Conservation (phyloP, 1,140 invertebrate species). For the Ceratina australensis region DNA sequence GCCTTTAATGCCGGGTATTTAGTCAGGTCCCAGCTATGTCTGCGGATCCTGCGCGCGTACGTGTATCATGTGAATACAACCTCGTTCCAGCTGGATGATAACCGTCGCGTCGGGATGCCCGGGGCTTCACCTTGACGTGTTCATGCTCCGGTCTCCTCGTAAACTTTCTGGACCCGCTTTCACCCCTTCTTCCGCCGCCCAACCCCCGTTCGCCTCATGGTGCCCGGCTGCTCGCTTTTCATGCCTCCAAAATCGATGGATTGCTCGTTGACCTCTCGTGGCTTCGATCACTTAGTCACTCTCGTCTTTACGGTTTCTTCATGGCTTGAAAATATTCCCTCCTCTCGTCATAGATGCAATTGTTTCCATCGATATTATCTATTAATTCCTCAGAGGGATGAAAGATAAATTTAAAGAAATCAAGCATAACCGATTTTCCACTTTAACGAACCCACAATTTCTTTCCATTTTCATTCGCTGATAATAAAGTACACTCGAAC, state of each 20-base stretch:
- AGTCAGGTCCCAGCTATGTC: conserved; percentile 38
- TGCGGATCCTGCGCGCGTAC: conserved; percentile 7
- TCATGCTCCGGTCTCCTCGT: conserved; percentile 67
- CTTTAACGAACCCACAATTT: not conserved
- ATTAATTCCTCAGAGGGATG: too few species aligned
- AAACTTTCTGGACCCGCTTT: conserved; percentile 57
- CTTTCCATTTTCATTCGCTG: not conserved
- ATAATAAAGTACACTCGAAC: conserved; percentile 6
- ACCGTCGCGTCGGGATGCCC: conserved; percentile 59
- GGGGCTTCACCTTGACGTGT: conserved; percentile 65
- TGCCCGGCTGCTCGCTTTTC: not conserved
- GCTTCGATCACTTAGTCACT: not conserved
- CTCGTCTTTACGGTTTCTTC: too few species aligned
- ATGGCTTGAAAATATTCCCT: too few species aligned
- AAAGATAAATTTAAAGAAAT: too few species aligned
- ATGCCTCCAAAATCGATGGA: not conserved
- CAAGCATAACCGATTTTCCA: not conserved
- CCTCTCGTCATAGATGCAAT: too few species aligned
- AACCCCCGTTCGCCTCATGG: conserved; percentile 18
- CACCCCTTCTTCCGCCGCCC: conserved; percentile 17
- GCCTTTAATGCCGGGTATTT: conserved; percentile 60
- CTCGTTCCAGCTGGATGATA: conserved; percentile 38
- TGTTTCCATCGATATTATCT: too few species aligned
- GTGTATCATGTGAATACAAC: conserved; percentile 19
- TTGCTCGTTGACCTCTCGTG: not conserved